Conservation (phyloP, 1,140 invertebrate genomes). For the Aphis gossypii region DNA sequence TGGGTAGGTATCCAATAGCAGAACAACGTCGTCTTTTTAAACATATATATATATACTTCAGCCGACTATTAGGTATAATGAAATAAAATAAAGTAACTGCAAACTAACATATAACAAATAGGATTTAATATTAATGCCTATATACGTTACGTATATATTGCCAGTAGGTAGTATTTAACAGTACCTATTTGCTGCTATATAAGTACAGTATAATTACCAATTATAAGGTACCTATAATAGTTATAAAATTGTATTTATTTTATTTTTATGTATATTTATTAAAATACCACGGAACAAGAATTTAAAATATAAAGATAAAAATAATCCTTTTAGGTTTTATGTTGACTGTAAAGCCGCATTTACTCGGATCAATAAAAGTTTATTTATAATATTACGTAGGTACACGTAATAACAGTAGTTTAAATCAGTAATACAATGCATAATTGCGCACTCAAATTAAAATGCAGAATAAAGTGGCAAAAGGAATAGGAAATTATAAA, state of each 20-base stretch:
- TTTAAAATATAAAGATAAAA: background rate
- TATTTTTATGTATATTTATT: background rate
- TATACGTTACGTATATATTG: background rate
- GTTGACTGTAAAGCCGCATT: background rate
- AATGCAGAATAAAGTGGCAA: background rate
- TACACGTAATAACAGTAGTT: background rate
- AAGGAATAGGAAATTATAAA: background rate
- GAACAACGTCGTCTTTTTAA: background rate
- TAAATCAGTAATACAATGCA: background rate
- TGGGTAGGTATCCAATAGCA: background rate
- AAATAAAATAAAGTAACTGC: background rate
- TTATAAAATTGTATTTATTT: background rate
- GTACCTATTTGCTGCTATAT: background rate
- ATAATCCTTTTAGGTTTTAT: background rate
- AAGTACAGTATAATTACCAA: too few species aligned
- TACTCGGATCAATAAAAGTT: background rate
- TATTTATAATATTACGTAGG: background rate
- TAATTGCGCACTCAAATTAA: background rate
- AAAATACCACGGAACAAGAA: background rate
- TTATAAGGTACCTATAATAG: background rate
- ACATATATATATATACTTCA: background rate
- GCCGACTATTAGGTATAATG: background rate
- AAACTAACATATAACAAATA: background rate
- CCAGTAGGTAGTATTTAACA: background rate
- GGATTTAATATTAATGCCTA: background rate